Evolutionary conservation across 2,888 invertebrate genomes (phyloP).

Genomic region (Stegana nigrithorax): DNA sequence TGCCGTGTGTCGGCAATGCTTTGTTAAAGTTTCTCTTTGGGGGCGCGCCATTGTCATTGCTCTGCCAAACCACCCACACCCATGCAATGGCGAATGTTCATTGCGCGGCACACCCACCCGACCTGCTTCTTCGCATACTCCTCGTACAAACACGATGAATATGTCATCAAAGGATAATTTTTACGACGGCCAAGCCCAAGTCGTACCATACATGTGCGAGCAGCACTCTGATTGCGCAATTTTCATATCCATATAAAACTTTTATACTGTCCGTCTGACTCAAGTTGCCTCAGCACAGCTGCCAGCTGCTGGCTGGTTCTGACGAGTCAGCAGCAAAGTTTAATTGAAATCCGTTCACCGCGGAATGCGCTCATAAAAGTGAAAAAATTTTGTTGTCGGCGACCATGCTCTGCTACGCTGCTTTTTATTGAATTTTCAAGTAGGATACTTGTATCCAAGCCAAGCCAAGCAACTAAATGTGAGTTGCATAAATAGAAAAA

Average conservation of each 20-base stretch:
- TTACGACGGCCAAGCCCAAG: neutral
- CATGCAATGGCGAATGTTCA: neutral
- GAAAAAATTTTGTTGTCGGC: neutral
- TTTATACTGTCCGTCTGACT: no score
- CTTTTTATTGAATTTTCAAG: conserved; percentile 1
- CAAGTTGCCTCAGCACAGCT: no score
- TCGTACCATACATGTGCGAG: neutral
- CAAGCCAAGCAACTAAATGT: no score
- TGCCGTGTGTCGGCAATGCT: no score
- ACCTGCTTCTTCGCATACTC: neutral
- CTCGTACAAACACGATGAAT: neutral
- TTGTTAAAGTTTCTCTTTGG: neutral
- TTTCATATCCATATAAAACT: no score
- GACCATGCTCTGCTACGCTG: neutral
- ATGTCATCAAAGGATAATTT: neutral
- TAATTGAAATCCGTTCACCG: neutral
- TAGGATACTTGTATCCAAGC: no score
- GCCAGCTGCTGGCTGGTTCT: no score
- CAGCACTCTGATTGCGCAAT: neutral
- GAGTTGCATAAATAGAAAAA: no score
- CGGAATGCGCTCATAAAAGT: neutral
- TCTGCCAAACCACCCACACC: no score
- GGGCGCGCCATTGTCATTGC: neutral
- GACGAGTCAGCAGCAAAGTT: neutral
- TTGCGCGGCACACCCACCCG: neutral